phyloP scores from a whole-genome alignment of 2,113 vertebrate species.

The Symphodus melops region DNA sequence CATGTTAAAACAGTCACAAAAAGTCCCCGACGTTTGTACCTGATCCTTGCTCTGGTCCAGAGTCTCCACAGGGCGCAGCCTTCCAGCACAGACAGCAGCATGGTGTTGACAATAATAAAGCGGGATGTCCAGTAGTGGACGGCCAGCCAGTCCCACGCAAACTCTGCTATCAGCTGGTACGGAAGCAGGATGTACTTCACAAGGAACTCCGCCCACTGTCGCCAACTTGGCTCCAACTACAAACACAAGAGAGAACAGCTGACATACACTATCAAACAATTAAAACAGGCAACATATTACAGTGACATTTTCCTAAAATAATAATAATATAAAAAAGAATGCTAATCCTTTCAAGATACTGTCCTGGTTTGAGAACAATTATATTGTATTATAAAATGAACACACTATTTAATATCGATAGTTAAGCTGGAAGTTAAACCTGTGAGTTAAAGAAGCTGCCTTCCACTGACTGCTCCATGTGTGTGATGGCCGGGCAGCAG shows the following conservation, averaged over 20 bases:
- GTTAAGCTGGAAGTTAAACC: slow-evolving; percentile 67
- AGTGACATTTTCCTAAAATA: not conserved
- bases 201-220: slow-evolving; percentile 92
- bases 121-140: slow-evolving; percentile 96
- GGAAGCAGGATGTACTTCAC: slow-evolving; percentile 92
- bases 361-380: not conserved
- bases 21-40: slow-evolving; percentile 71
- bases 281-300: not conserved
- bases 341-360: too few species aligned
- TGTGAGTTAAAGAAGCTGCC: slow-evolving; percentile 79
- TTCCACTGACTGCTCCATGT: slow-evolving; percentile 75
- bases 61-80: slow-evolving; percentile 89
- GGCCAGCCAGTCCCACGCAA: slow-evolving; percentile 95
- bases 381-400: too few species aligned
- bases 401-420: not conserved
- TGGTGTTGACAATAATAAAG: slow-evolving; percentile 92
- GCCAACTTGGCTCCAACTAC: slow-evolving; percentile 86
- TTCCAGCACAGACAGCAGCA: slow-evolving; percentile 91
- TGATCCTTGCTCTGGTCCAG: slow-evolving; percentile 87
- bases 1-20: not conserved
- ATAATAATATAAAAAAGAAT: too few species aligned
- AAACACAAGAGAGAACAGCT: not conserved
- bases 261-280: not conserved
- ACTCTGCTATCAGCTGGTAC: slow-evolving; percentile 94
- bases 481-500: slow-evolving; percentile 83